Conservation (phyloP, 1,140 invertebrate species). For the Bemisia tabaci region DNA sequence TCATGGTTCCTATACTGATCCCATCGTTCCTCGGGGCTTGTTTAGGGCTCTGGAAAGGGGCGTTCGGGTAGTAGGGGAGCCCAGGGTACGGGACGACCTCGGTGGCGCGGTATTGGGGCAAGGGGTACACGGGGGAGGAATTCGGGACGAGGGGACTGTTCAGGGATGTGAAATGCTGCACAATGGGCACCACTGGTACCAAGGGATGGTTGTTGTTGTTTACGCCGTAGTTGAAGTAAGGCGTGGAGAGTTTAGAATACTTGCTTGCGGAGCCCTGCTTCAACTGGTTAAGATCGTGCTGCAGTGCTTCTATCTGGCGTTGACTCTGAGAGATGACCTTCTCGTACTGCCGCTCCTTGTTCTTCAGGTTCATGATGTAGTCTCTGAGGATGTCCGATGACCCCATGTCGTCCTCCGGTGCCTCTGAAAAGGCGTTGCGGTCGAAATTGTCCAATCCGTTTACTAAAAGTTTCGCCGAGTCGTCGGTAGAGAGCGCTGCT, state of each 20-base stretch:
- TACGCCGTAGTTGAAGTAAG: not conserved
- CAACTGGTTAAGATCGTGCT: not conserved
- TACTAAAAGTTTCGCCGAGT: not conserved
- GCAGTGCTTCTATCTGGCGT: not conserved
- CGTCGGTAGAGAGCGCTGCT: not conserved
- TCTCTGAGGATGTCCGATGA: not conserved
- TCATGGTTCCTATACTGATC: no score
- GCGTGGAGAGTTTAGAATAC: not conserved
- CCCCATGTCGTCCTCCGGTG: not conserved
- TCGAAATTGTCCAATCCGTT: not conserved
- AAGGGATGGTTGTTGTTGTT: not conserved
- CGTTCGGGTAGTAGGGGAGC: no score
- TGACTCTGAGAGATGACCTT: not conserved
- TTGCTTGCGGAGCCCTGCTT: not conserved
- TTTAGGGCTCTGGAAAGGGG: no score
- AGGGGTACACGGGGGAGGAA: not conserved
- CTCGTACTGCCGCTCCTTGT: not conserved
- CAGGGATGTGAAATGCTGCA: not conserved
- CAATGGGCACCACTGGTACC: not conserved
- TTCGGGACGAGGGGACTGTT: not conserved
- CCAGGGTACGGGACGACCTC: no score
- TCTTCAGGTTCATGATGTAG: not conserved
- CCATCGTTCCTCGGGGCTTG: no score
- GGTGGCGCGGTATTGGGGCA: no score
- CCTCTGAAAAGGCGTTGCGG: not conserved